Evolutionary conservation across 2,113 vertebrate genomes (phyloP).

Genomic region (Bos indicus): DNA sequence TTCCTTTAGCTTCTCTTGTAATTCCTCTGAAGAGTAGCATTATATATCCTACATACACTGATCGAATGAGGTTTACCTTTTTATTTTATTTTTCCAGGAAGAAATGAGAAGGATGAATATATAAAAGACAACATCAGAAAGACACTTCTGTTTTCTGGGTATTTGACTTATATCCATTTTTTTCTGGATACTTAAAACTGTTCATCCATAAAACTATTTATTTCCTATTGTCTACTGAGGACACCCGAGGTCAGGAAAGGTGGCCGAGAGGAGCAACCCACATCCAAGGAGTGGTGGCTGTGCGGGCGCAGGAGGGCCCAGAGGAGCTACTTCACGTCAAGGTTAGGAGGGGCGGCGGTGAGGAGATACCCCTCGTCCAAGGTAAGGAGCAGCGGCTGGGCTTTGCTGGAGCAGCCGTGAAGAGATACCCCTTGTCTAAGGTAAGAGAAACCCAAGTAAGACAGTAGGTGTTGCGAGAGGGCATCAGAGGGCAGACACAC

Average conservation of each 20-base stretch:
- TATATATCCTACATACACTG: neutral
- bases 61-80: neutral
- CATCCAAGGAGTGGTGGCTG: fast-evolving
- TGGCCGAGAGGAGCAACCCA: too few species aligned
- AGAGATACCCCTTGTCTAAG: too few species aligned
- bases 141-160: neutral
- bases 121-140: neutral
- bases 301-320: fast-evolving
- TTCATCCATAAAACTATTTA: neutral
- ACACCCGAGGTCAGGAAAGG: neutral
- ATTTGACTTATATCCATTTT: conserved; percentile 18
- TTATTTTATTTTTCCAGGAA: neutral
- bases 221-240: neutral
- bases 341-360: too few species aligned
- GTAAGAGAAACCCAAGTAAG: too few species aligned
- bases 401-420: too few species aligned
- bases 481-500: too few species aligned
- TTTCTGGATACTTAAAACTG: conserved; percentile 1
- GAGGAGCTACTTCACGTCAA: too few species aligned
- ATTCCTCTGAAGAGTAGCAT: conserved; percentile 3
- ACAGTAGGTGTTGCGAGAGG: too few species aligned
- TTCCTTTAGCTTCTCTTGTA: conserved; percentile 4
- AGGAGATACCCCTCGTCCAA: too few species aligned
- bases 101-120: conserved; percentile 14
- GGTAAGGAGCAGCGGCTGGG: too few species aligned